Evolutionary conservation across 2,113 vertebrate genomes (phyloP).

Genomic region (Catharus fuscescens): DNA sequence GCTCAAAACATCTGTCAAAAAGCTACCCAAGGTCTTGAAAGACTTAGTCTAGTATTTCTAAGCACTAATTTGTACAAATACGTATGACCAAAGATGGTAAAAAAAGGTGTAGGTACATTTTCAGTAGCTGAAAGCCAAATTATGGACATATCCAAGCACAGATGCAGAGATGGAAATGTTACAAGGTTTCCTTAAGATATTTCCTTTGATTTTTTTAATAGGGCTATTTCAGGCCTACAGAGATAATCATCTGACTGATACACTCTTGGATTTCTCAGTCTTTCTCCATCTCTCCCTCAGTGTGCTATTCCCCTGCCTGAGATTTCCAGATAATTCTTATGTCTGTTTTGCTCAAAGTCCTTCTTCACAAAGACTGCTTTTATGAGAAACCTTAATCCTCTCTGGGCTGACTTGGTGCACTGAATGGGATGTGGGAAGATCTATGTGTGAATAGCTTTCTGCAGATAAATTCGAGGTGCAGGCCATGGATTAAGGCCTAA

Average conservation of each 20-base stretch:
- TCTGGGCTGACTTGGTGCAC: neutral
- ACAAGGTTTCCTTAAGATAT: neutral
- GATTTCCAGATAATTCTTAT: neutral
- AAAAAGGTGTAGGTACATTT: neutral
- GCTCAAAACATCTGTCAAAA: neutral
- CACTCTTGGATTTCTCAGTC: neutral
- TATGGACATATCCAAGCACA: neutral
- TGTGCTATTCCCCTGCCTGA: neutral
- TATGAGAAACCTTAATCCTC: neutral
- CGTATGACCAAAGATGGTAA: neutral
- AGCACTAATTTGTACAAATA: neutral
- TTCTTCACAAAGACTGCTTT: neutral
- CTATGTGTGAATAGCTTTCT: neutral
- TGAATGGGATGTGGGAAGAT: neutral
- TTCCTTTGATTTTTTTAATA: neutral
- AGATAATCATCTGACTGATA: neutral
- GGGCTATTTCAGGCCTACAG: neutral
- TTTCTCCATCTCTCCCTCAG: neutral
- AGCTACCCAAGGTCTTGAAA: neutral
- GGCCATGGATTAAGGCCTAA: neutral
- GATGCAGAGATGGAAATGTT: neutral
- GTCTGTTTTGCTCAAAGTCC: neutral
- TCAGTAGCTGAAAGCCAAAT: neutral
- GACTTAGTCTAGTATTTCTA: neutral
- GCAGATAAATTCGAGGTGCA: neutral